These are phyloP conservation scores for Caenorhabditis remanei DNA, from an alignment of 1,140 invertebrate genomes.

Conservation along the genomic window DNA sequence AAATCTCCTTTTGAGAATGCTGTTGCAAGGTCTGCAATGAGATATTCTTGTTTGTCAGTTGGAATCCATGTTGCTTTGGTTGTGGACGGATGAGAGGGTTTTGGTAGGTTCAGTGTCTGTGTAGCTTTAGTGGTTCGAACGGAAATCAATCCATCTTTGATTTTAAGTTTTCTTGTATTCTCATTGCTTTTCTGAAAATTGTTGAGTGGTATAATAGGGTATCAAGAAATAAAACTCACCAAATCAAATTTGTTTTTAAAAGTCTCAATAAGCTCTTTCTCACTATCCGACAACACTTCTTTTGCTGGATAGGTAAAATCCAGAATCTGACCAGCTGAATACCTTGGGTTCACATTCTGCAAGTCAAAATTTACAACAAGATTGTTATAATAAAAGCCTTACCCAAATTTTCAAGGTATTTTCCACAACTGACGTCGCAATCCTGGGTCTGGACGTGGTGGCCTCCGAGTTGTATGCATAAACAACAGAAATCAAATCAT, in stretches of 20 bases:
- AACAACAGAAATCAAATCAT: conserved; percentile 85
- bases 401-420: conserved; percentile 85
- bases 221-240: neutral
- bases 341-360: conserved; percentile 82
- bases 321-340: conserved; percentile 83
- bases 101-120: neutral
- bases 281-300: conserved; percentile 81
- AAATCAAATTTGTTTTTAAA: conserved; percentile 67
- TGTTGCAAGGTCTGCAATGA: conserved; percentile 86
- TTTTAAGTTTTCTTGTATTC: neutral
- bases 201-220: neutral
- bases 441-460: conserved; percentile 85
- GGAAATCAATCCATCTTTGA: neutral
- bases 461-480: conserved; percentile 83
- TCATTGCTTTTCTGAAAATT: neutral
- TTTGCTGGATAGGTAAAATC: conserved; percentile 88
- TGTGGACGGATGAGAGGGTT: neutral
- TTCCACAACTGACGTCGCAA: conserved; percentile 78
- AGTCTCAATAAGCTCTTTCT: conserved; percentile 52
- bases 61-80: conserved; percentile 81
- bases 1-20: conserved; percentile 86
- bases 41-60: conserved; percentile 85
- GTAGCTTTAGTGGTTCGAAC: neutral
- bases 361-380: neutral
- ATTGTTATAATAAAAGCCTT: conserved; percentile 70